A percentile compares a stretch with the other conserved stretches of the same genome.
These are phyloP conservation scores for Dendrocopos noguchii DNA, from an alignment of 2,113 vertebrate species.

Conservation along the genomic window DNA sequence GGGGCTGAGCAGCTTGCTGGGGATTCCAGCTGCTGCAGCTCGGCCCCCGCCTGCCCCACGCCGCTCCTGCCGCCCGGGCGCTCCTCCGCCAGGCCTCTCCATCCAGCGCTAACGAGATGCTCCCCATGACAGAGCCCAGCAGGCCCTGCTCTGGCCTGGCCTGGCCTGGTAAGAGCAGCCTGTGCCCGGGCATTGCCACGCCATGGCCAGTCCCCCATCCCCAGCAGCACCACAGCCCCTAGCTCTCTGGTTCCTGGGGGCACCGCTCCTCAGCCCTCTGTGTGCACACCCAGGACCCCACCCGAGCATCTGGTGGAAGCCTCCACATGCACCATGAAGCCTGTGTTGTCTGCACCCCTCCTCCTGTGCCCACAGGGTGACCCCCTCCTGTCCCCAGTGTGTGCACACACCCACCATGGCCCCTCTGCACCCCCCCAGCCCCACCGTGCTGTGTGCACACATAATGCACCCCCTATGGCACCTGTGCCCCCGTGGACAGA, in stretches of 20 bases:
- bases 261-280: not conserved
- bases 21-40: slow-evolving; percentile 32
- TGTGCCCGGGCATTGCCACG: fast-evolving
- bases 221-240: not conserved
- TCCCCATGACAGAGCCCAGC: not conserved
- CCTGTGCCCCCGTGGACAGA: fast-evolving
- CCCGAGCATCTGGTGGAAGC: fast-evolving
- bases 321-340: fast-evolving
- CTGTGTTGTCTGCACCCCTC: fast-evolving
- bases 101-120: not conserved
- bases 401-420: fast-evolving
- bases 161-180: not conserved
- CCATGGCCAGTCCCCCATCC: fast-evolving
- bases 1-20: not conserved
- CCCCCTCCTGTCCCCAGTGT: too few species aligned
- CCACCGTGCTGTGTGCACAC: fast-evolving
- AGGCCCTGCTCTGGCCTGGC: not conserved
- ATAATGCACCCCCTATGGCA: not conserved
- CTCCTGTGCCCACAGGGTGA: fast-evolving
- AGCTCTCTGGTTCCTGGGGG: fast-evolving
- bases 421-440: not conserved
- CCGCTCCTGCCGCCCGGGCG: slow-evolving; percentile 29
- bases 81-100: slow-evolving; percentile 5
- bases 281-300: fast-evolving
- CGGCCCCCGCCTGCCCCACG: slow-evolving; percentile 45